Base-by-base conservation (phyloP, 1,140 invertebrate genomes). In the Phocides pigmalion region DNA sequence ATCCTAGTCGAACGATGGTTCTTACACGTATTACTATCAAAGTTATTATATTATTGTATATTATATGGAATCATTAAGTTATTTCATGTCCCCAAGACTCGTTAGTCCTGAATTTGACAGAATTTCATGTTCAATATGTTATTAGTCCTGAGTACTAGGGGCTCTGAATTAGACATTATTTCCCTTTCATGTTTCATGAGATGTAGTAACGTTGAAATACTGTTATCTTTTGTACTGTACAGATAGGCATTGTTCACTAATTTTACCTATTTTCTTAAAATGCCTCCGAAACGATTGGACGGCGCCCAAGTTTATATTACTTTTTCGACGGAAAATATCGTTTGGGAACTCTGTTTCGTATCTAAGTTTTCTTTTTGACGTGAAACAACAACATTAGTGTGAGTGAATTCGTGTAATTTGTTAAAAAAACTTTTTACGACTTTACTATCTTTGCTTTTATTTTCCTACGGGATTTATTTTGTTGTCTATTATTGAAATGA, bases 311-410 rank as follows among this genome's bases (percentile, higher is more conserved):
- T 50, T 50, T 49, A 32, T 50, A 50, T 50, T 50, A 50, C 47
- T 50, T 50, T 50, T 35, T 28, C 47, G 8, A 15, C 15, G 25
- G 8, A 41, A 49, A 50, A 50, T 50, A 50, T 35, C 47, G 47
- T 50, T 50, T n/a, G 47, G 22, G 14, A 35, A 50, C 25, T 50
- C 17, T 25, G 14, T 50, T 50, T 17, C 25, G 47, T 35, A 35
- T 35, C 47, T 50, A 50, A 50, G 47, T 50, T 50, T 50, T 32
- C 47, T 17, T 50, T 50, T 50, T 50, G 47, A 32, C 47, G 14
- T 50, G 25, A 50, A 50, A 50, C 47, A 49, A 49, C 46, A 50
- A 50, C 47, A 50, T 50, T 50, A 50, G 47, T 50, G 47, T 50
- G 47, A 50, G 47, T 17, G 47, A 14, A 50, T 25, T 50, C 25